phyloP scores from a whole-genome alignment of 2,888 invertebrate species.

The Apeira syringaria region DNA sequence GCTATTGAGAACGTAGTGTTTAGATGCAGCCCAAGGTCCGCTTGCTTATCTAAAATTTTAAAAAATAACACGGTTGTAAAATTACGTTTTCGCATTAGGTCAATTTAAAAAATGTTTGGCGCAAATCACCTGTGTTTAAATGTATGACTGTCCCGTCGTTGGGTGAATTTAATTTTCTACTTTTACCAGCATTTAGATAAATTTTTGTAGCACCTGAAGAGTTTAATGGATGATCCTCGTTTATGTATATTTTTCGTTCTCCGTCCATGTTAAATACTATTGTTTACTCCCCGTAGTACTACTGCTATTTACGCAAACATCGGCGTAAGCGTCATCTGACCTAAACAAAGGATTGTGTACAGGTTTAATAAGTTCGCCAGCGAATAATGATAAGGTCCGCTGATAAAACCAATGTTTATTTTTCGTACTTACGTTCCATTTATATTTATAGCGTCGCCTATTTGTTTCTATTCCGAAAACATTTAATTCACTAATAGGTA shows the following conservation, averaged over 20 bases:
- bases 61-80: conserved; percentile 31
- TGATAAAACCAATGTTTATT: too few relatives aligned
- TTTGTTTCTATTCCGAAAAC: too few relatives aligned
- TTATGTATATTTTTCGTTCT: conserved; percentile 66
- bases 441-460: too few relatives aligned
- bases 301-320: conserved; percentile 54
- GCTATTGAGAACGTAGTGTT: conserved; percentile 75
- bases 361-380: conserved; percentile 69
- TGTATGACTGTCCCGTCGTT: conserved; percentile 71
- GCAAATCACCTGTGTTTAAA: conserved; percentile 69
- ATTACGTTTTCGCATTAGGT: neutral
- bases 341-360: conserved; percentile 74
- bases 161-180: conserved; percentile 57
- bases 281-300: conserved; percentile 41
- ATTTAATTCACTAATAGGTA: conserved; percentile 23
- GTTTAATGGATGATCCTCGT: conserved; percentile 72
- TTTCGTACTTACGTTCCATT: too few relatives aligned
- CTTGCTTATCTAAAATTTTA: conserved; percentile 62
- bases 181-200: conserved; percentile 72
- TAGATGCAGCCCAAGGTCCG: conserved; percentile 75
- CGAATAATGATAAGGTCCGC: conserved; percentile 55
- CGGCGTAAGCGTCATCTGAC: conserved; percentile 65
- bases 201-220: conserved; percentile 71
- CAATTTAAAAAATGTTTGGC: neutral
- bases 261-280: conserved; percentile 65